These are phyloP conservation scores for Siderastrea radians DNA, from an alignment of 92 coral and sea anemone genomes.

Conservation along the genomic window DNA sequence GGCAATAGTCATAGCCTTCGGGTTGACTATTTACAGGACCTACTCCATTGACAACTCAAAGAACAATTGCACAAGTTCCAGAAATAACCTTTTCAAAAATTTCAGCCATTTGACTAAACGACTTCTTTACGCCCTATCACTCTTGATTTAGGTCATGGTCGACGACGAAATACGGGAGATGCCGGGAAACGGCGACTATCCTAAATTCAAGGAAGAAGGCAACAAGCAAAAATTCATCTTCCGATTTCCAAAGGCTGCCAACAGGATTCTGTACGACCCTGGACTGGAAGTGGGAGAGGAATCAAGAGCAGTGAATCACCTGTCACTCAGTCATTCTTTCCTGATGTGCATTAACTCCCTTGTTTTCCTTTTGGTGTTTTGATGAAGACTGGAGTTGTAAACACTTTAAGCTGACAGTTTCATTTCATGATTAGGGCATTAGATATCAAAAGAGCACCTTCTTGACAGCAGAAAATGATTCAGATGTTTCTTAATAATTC, in stretches of 20 bases:
- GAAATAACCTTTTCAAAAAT: neutral
- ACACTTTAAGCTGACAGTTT: too few relatives aligned
- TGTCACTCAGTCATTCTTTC: neutral
- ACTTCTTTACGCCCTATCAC: neutral
- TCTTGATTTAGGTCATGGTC: constrained; percentile 24
- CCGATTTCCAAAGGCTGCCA: constrained; percentile 40
- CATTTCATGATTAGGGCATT: too few relatives aligned
- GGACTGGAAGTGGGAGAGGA: constrained; percentile 32
- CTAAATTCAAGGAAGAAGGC: constrained; percentile 13
- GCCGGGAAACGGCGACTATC: constrained; percentile 40
- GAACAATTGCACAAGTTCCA: neutral
- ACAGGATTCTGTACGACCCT: constrained; percentile 31
- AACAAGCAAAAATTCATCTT: constrained; percentile 39
- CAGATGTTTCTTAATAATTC: too few relatives aligned
- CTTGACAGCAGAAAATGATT: too few relatives aligned
- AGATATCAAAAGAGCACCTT: too few relatives aligned
- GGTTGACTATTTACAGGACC: too few relatives aligned
- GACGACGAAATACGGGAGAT: constrained; percentile 31
- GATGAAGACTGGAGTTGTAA: too few relatives aligned
- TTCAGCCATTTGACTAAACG: neutral
- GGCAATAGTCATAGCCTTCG: too few relatives aligned
- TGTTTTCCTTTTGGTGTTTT: neutral
- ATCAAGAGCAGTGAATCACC: neutral
- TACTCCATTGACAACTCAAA: too few relatives aligned
- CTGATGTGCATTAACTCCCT: neutral